Evolutionary conservation across 2,888 invertebrate species (phyloP), one percentile per base, ranked within the genome.

Genomic region (Diplolepis rosae): DNA sequence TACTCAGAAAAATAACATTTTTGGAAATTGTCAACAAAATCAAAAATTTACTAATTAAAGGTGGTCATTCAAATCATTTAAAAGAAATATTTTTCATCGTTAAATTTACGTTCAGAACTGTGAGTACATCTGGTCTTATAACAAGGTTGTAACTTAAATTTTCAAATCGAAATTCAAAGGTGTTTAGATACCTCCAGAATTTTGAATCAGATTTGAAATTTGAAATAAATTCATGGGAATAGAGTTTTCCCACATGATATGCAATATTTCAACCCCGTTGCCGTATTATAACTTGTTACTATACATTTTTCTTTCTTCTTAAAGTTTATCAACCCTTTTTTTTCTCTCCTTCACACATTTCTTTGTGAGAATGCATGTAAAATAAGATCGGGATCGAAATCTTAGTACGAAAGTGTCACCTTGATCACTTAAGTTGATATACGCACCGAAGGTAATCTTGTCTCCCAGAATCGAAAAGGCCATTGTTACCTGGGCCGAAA

Each of bases 401-500:
- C 45, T 45, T 45, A 18, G 15, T 45, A 9, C 2, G 45, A 18
- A 45, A 45, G 45, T 45, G 45, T 18, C 45, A 18, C 4, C 18
- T 45, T 18, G 7, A n/a, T 18, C 15, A 18, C 18, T 18, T 18
- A 45, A 45, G 18, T 45, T 61, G 61, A 61, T 61, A 24, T 61
- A 61, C 61, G 11, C 61, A 61, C n/a, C 39, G 22, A 24, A 35
- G 27, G 24, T n/a, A 24, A 61, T 61, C 61, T 22, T 61, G 39
- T 61, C 61, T 39, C n/a, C n/a, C 7, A 24, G 32, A 35, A 61
- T 61, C 61, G 24, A 35, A 61, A 45, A 3, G 18, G 24, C 39
- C n/a, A 61, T 61, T 61, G 61, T 61, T 56, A 61, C 61, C 61
- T 61, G 39, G 3, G 22, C n/a, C 24, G 22, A 35, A 24, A 39